Conservation (phyloP, 2,888 invertebrate genomes). For the Sminthurinus aureus region DNA sequence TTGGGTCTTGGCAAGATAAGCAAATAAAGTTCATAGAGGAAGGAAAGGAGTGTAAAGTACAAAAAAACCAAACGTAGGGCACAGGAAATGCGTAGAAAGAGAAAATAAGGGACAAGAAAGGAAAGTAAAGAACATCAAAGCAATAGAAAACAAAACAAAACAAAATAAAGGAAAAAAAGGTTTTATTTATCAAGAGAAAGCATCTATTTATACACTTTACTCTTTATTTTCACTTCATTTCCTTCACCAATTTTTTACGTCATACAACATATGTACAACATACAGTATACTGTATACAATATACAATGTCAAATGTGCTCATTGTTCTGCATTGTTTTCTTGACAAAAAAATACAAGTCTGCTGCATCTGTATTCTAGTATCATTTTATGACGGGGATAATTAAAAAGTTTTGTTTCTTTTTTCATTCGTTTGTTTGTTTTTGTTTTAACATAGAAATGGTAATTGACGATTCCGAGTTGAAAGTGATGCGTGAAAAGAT, state of each 20-base stretch:
- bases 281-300: no score
- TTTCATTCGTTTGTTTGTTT: neutral
- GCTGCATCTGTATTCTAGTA: neutral
- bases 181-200: neutral
- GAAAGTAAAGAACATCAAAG: no score
- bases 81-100: no score
- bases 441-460: constrained; percentile 49
- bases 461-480: constrained; percentile 73
- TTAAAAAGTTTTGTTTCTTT: constrained; percentile 17
- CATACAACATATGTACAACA: no score
- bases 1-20: neutral
- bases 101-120: no score
- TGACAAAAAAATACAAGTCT: no score
- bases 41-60: no score
- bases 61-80: no score
- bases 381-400: neutral
- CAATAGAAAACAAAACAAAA: no score
- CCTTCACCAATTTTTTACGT: no score
- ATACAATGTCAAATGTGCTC: no score
- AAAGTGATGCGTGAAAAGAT: constrained; percentile 85
- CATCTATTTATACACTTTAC: neutral
- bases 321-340: no score
- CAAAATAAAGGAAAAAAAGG: neutral
- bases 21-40: neutral
- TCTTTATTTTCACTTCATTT: neutral